Evolutionary conservation across 2,888 invertebrate genomes (phyloP), one percentile per base, ranked within the genome.

Genomic region (Saturnia japonica): DNA sequence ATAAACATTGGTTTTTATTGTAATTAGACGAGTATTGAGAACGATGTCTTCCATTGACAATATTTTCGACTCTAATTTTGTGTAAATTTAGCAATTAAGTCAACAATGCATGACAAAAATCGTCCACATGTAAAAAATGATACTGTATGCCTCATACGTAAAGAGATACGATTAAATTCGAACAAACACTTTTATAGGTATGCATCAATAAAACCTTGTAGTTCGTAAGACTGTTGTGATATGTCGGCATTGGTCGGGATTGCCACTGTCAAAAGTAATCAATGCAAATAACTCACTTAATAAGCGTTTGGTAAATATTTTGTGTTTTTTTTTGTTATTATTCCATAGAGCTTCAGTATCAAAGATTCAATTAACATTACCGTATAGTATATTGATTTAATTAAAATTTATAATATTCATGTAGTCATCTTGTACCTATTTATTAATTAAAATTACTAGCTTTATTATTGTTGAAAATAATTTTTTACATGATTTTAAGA

Each of bases 11-110:
- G 83, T 89, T 85, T 82, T 83, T 78, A 75, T 67, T 80, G 76
- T 87, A 83, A 83, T 82, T 86, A 82, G 87, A 80, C 81, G 86
- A 85, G 78, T 78, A 80, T 79, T 75, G 87, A 84, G 85, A 88
- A 91, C 89, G 89, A 85, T 78, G 92, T 93, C 93, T 93, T 93
- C 93, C 93, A 87, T 83, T 82, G 89, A 88, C 67, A 69, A 72
- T 81, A 78, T 77, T 82, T 81, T 82, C 77, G 77, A 79, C 73
- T 67, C 43, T 67, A 67, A 78, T 80, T 60, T 78, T 71, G 76
- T 90, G 86, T 90, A 89, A 82, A 90, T 89, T 80, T 84, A 90
- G 87, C 77, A 74, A 73, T 80, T 88, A 88, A 86, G 85, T 79
- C 75, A 81, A 84, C 79, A 78, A 81, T 85, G 87, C 91, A 93